These are phyloP conservation scores for Coelopa pilipes DNA, from an alignment of 2,888 invertebrate species.

Conservation along the genomic window DNA sequence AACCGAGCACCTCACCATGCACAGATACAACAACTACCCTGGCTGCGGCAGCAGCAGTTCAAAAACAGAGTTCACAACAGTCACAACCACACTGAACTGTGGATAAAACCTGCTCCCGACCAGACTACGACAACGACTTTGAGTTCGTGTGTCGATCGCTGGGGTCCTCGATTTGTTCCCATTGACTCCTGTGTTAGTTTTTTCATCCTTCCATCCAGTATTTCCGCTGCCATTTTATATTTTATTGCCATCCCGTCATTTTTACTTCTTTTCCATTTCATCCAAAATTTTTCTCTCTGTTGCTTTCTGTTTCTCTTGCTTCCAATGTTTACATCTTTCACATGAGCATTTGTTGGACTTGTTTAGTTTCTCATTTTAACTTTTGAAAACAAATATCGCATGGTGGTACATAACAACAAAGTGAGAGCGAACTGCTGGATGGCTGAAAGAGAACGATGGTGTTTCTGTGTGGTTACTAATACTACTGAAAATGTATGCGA, in stretches of 20 bases:
- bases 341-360: slow-evolving; percentile 12
- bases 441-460: background rate
- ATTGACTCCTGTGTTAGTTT: slow-evolving; percentile 12
- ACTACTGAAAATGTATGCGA: slow-evolving; percentile 1
- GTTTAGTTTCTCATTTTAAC: slow-evolving; percentile 10
- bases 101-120: slow-evolving; percentile 20
- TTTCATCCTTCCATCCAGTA: slow-evolving; percentile 1
- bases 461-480: slow-evolving; percentile 8
- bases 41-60: background rate
- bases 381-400: slow-evolving; percentile 12
- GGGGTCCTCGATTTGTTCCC: slow-evolving; percentile 29
- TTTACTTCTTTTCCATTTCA: slow-evolving; percentile 15
- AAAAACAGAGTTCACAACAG: slow-evolving; percentile 18
- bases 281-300: background rate
- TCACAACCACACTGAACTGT: background rate
- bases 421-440: slow-evolving; percentile 9
- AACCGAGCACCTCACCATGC: background rate
- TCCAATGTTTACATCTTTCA: slow-evolving; percentile 30
- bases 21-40: background rate
- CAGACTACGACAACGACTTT: background rate
- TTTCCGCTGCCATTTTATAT: background rate
- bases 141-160: slow-evolving; percentile 3
- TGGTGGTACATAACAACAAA: slow-evolving; percentile 8
- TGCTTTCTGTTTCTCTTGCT: slow-evolving; percentile 19
- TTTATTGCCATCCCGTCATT: slow-evolving; percentile 13